These are phyloP conservation scores for Psittacula echo DNA, from an alignment of 2,797 vertebrate genomes.

Conservation along the genomic window DNA sequence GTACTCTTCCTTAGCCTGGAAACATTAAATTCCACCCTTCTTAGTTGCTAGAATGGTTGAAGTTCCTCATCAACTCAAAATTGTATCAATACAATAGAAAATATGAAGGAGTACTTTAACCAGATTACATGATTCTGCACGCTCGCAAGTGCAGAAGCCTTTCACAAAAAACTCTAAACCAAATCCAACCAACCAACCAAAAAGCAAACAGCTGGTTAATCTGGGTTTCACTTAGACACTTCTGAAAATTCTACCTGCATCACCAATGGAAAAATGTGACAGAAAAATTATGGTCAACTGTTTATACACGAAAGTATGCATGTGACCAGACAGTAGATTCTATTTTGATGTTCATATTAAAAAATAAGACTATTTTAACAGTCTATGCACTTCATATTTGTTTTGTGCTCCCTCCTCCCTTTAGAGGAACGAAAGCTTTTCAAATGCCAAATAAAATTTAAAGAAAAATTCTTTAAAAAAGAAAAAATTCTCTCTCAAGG, in stretches of 20 bases:
- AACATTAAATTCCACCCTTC: background rate
- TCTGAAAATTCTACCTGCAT: background rate
- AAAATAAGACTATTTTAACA: background rate
- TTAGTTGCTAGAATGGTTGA: background rate
- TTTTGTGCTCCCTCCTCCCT: background rate
- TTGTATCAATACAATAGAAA: background rate
- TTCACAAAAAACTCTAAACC: background rate
- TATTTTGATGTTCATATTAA: background rate
- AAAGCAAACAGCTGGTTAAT: background rate
- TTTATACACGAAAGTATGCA: background rate
- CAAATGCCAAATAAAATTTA: background rate
- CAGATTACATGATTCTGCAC: background rate
- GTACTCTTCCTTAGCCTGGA: background rate
- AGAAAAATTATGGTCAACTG: background rate
- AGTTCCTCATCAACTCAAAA: conserved; percentile 25
- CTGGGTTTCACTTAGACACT: background rate
- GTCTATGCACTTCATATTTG: background rate
- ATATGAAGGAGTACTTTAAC: background rate
- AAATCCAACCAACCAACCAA: background rate
- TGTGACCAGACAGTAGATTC: background rate
- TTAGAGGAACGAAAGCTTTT: background rate
- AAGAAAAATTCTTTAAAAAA: background rate
- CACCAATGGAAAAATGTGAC: background rate
- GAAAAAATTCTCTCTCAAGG: background rate
- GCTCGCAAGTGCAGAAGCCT: background rate